Percentiles rank a stretch among this genome's conserved stretches.
Conservation (phyloP, 2,113 vertebrate genomes). For the Orientallactaga bullata region DNA sequence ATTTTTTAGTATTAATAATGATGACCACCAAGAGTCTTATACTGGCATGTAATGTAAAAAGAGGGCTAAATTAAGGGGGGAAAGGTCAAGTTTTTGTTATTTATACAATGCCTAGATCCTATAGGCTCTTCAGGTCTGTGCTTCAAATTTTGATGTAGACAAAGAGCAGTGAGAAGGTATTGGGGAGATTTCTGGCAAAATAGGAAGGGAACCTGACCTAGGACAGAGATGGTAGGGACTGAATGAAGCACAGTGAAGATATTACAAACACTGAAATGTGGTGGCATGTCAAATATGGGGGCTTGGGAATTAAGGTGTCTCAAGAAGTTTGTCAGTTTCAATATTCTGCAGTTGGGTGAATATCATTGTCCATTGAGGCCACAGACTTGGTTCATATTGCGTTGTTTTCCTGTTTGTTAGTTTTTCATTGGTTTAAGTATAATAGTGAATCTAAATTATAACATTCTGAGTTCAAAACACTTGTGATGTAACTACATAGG, state of each 20-base stretch:
- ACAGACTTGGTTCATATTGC: rapidly evolving
- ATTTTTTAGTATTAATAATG: too few relatives aligned
- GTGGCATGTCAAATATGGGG: too few relatives aligned
- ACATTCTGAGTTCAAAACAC: not conserved
- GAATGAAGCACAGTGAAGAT: too few relatives aligned
- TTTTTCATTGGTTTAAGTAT: not conserved
- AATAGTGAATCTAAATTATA: not conserved
- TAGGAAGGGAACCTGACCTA: not conserved
- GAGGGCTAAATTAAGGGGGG: too few relatives aligned
- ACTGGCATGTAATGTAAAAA: too few relatives aligned
- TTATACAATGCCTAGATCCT: not conserved
- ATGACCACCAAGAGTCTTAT: too few relatives aligned
- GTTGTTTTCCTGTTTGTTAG: not conserved
- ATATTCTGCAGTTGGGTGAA: too few relatives aligned
- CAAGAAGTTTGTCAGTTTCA: too few relatives aligned
- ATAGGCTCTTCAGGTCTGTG: not conserved
- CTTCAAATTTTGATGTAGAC: not conserved
- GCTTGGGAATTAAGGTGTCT: too few relatives aligned
- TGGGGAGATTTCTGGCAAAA: not conserved
- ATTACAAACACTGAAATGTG: too few relatives aligned
- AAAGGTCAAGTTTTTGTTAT: too few relatives aligned
- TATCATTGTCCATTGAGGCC: not conserved
- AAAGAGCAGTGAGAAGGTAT: not conserved
- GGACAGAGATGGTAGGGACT: not conserved
- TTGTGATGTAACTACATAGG: not conserved